Evolutionary conservation across 1,140 invertebrate species (phyloP), one percentile per base, ranked within the genome.

Genomic region (Drosophila ironensis): DNA sequence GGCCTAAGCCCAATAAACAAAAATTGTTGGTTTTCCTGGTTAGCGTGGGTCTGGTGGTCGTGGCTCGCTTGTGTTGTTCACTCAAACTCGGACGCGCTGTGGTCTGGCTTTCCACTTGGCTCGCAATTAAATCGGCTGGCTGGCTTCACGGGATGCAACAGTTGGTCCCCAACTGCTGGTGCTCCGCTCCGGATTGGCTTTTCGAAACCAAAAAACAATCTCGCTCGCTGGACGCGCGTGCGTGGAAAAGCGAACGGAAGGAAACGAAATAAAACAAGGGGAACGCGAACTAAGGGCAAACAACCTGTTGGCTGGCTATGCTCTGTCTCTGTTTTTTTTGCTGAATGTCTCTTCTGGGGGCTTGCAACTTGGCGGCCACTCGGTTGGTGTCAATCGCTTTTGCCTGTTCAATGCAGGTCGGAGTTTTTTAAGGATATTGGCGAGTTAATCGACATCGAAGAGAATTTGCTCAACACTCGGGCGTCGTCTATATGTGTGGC

Each of bases 391-490:
- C 46, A 30, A 6, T 35, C 57, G 54, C 69, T 40, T 88, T 88
- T 89, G 82, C 87, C 87, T 89, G 87, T 75, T 89, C 70, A 89
- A 75, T 88, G 66, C 87, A 89, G 87, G 87, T 89, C 87, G 46
- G 75, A 88, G 78, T 86, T 84, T 86, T 68, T 77, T 44, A 76
- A 76, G 73, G 75, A 68, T 89, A 89, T 87, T 67, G 87, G 87
- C 84, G 87, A 89, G 72, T 89, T 89, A 76, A 86, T 89, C 75
- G 87, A 89, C 87, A 89, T 89, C 75, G 87, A 88, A 89, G 84
- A 77, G 44, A 71, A 84, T 89, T 73, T 53, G n/a, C 48, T 72
- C 40, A 44, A 63, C 80, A 68, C 70, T 35, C 22, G 51, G 25
- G 14, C 12, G 25, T n/a, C n/a, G n/a, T n/a, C 25, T 28, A 28